phyloP scores from a whole-genome alignment of 2,888 invertebrate species.

The Drepana falcataria region DNA sequence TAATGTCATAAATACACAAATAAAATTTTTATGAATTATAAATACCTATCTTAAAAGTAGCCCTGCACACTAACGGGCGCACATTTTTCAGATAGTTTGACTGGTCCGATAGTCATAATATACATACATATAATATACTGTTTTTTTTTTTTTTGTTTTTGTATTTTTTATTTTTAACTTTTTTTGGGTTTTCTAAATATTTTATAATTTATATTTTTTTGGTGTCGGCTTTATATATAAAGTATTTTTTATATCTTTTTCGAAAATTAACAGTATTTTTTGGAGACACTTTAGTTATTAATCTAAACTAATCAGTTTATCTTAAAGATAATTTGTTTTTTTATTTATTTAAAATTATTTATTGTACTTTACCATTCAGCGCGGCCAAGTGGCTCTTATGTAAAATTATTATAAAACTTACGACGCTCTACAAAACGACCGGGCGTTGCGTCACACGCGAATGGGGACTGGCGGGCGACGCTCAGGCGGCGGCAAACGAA shows the following conservation, averaged over 20 bases:
- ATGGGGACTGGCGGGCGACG: too few species aligned
- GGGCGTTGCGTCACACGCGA: too few species aligned
- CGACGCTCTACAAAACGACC: slow-evolving; percentile 50
- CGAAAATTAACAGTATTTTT: slow-evolving; percentile 56
- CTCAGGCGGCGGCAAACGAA: neutral
- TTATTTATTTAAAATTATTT: slow-evolving; percentile 53
- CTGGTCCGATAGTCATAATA: slow-evolving; percentile 47
- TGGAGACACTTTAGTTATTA: slow-evolving; percentile 59
- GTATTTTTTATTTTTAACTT: slow-evolving; percentile 34
- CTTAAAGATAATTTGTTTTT: slow-evolving; percentile 56
- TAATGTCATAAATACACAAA: neutral
- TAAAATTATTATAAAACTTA: slow-evolving; percentile 74
- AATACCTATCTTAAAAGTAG: neutral
- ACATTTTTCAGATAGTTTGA: slow-evolving; percentile 39
- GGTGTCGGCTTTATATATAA: slow-evolving; percentile 33
- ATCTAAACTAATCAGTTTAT: slow-evolving; percentile 66
- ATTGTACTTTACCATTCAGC: slow-evolving; percentile 70
- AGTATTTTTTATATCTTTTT: slow-evolving; percentile 47
- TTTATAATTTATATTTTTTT: slow-evolving; percentile 43
- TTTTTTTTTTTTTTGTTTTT: slow-evolving; percentile 35
- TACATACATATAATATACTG: slow-evolving; percentile 41
- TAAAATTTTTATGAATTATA: neutral
- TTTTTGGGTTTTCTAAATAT: slow-evolving; percentile 27
- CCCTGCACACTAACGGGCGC: slow-evolving; percentile 18
- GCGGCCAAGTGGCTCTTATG: slow-evolving; percentile 62